Base-by-base conservation (phyloP, 2,888 invertebrate genomes). In the Protophormia terraenovae region DNA sequence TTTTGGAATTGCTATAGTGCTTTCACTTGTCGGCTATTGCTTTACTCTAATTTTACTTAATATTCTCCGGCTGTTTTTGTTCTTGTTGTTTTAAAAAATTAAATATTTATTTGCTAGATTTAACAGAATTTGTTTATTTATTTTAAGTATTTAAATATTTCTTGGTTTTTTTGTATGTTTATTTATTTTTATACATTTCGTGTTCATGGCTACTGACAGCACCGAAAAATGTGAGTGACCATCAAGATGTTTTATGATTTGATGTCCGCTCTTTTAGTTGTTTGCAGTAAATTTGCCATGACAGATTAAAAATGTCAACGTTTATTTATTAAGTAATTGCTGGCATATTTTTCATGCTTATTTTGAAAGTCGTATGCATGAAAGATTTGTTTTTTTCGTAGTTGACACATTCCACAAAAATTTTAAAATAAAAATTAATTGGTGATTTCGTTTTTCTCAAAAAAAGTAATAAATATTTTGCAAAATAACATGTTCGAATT, bases 261-360 rank as follows among this genome's bases (percentile, higher is more conserved):
- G 64, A 53, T 81, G 78, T 64, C 55, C 38, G 41, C 35, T 66
- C 7, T 38, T 84, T 77, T 77, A 67, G 64, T 84, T 83, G 55
- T 84, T 82, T 66, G 81, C 67, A 47, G 83, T 86, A 86, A 86
- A 87, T 86, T 87, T 84, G 66, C 77, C 73, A 60, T 82, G 85
- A 82, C 82, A 86, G 83, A 84, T 84, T 86, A 73, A 78, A 78
- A 82, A 29, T 86, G 83, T 87, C 86, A 86, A 69, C 85, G 55
- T 78, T 84, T 82, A 84, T 87, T 86, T 86, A 87, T 86, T 86
- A 75, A 83, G 24, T 77, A 86, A 87, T 86, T 86, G 79, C 80
- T 71, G 62, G 73, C 67, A 82, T 80, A 83, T 86, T 69, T 83
- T 86, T 84, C 53, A 64, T 80, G 76, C 66, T 73, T 80, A 32